Evolutionary conservation across 2,113 vertebrate genomes (phyloP).

Genomic region (Archocentrus centrarchus): DNA sequence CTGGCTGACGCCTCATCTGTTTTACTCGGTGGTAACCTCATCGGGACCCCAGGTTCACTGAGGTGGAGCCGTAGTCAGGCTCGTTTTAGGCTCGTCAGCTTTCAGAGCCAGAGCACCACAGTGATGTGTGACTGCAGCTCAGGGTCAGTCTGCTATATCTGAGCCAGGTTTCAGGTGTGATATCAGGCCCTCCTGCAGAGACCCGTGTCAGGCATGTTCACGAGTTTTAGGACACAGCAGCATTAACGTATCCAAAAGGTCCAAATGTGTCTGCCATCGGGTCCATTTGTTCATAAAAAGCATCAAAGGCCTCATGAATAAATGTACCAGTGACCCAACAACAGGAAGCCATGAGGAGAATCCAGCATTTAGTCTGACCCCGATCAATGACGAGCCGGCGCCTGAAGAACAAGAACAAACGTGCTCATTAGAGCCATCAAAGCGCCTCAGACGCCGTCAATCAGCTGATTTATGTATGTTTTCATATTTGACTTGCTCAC

Average conservation of each 20-base stretch:
- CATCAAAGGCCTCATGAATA: no score
- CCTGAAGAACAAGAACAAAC: conserved; percentile 1
- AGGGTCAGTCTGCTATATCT: background rate
- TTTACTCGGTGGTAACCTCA: background rate
- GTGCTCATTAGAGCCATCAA: background rate
- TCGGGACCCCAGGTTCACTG: background rate
- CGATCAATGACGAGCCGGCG: background rate
- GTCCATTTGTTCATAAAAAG: no score
- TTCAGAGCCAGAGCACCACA: background rate
- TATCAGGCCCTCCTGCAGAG: background rate
- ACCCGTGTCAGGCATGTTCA: background rate
- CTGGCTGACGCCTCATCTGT: background rate
- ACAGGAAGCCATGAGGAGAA: no score
- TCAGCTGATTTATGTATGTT: conserved; percentile 1
- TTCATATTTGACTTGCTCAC: background rate
- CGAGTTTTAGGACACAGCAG: background rate
- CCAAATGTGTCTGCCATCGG: no score
- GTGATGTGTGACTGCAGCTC: no score
- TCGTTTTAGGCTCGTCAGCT: background rate
- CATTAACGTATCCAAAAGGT: no score
- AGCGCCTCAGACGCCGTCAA: background rate
- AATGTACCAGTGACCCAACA: no score
- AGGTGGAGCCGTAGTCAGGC: no score
- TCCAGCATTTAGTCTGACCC: background rate
- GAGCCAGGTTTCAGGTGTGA: no score